Conservation (phyloP, 2,797 vertebrate genomes). For the Anguilla pacifica region DNA sequence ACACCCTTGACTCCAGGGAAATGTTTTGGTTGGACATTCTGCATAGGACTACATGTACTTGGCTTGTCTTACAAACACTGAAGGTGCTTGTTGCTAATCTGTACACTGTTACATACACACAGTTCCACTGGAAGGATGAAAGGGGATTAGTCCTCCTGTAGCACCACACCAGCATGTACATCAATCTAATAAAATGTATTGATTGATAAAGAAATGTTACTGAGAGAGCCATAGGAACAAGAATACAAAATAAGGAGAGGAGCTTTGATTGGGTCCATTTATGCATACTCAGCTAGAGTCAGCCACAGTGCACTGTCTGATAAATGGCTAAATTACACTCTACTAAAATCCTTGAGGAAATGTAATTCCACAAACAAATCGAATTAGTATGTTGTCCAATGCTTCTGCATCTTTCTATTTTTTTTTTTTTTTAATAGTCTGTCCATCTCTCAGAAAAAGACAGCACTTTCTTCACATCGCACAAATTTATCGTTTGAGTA, state of each 20-base stretch:
- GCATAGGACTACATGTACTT: not conserved
- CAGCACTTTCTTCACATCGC: not conserved
- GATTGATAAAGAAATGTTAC: not conserved
- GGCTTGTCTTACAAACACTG: not conserved
- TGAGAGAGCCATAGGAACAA: not conserved
- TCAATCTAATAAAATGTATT: not conserved
- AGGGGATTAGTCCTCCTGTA: not conserved
- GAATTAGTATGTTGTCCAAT: not conserved
- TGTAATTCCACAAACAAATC: not conserved
- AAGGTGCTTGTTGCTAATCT: not conserved
- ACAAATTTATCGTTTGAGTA: not conserved
- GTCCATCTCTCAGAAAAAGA: not conserved
- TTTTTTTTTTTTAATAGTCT: not conserved
- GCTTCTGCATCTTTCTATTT: not conserved
- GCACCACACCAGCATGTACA: not conserved
- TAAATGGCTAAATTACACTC: not conserved
- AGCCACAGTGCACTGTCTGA: not conserved
- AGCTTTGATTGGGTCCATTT: not conserved
- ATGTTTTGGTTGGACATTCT: not conserved
- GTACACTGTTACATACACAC: not conserved
- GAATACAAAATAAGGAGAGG: not conserved
- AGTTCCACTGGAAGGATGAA: not conserved
- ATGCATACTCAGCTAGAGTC: not conserved
- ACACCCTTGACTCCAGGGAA: not conserved
- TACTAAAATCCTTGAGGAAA: slow-evolving; percentile 1